These are phyloP conservation scores for Suncus etruscus DNA, from an alignment of 2,113 vertebrate species.

Conservation along the genomic window DNA sequence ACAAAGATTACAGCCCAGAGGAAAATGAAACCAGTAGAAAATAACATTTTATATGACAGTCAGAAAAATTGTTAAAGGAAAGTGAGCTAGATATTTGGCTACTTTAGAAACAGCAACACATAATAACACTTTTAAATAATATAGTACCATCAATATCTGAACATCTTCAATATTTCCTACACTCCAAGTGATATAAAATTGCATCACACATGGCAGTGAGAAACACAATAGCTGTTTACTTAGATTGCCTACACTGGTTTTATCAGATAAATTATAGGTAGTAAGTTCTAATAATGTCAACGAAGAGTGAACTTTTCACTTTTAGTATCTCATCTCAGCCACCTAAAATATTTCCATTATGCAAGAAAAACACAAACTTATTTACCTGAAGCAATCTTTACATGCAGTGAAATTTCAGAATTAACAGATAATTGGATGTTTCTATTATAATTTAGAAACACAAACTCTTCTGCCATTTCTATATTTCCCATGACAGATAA, in stretches of 20 bases:
- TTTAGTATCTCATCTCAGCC: neutral
- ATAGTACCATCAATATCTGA: neutral
- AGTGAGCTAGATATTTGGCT: neutral
- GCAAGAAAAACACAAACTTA: neutral
- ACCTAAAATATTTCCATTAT: slow-evolving; percentile 30
- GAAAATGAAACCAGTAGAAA: slow-evolving; percentile 48
- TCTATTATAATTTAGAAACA: neutral
- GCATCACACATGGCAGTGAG: neutral
- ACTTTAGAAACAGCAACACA: slow-evolving; percentile 27
- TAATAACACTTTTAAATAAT: slow-evolving; percentile 42
- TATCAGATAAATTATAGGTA: slow-evolving; percentile 40
- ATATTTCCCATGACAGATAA: neutral
- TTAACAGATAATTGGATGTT: neutral
- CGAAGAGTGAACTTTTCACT: slow-evolving; percentile 46
- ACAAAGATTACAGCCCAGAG: neutral
- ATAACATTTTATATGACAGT: slow-evolving; percentile 16
- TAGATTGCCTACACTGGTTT: neutral
- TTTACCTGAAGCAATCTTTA: neutral
- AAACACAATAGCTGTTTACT: neutral
- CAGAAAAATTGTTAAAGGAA: slow-evolving; percentile 15
- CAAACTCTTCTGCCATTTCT: neutral
- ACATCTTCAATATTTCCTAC: slow-evolving; percentile 34
- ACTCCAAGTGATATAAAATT: slow-evolving; percentile 28
- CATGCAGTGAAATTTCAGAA: neutral
- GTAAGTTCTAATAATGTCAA: slow-evolving; percentile 42